Base-by-base conservation (phyloP, 2,888 invertebrate species). In the Anthophora plumipes region DNA sequence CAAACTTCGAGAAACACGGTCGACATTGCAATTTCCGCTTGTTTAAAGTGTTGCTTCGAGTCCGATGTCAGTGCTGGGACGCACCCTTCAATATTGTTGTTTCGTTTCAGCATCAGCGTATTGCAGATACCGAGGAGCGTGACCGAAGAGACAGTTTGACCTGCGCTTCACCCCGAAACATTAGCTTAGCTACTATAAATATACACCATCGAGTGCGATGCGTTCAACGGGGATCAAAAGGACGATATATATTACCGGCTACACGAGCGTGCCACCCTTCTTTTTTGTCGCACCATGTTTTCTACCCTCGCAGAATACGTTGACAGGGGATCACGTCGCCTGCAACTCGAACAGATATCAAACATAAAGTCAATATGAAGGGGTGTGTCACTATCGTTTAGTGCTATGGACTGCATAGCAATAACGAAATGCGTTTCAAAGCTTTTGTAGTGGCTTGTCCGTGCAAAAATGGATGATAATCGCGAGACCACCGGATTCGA, bases 121-220 rank as follows among this genome's bases (percentile, higher is more conserved):
- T 83, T 87, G 84, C 89, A 87, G 84, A 86, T 90, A 71, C 83
- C 90, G 70, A 89, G 89, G 82, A 89, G 90, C 78, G 89, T 92
- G 84, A 92, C 91, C 48, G 92, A 92, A 84, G 92, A 92, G 82
- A 91, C 91, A 72, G 92, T 92, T 89, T 92, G 92, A 92, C 91
- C 87, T 90, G 82, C 77, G 88, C 80, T 83, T 77, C 84, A 63
- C 64, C 72, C 68, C 71, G 67, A 61, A 54, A 50, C 31, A 54
- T 60, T 85, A 77, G 61, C 77, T 78, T 79, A 85, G 68, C 31
- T 7, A 41, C 20, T 20, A 48, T 59, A 43, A 41, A 54, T 59
- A 43, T 46, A 54, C 54, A 60, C 39, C 57, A 66, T 60, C 57
- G 80, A 77, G 22, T 39, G 52, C 48, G 54, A 59, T 60, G 66